Base-by-base conservation (phyloP, 2,797 vertebrate species). In the Sarcophilus harrisii region DNA sequence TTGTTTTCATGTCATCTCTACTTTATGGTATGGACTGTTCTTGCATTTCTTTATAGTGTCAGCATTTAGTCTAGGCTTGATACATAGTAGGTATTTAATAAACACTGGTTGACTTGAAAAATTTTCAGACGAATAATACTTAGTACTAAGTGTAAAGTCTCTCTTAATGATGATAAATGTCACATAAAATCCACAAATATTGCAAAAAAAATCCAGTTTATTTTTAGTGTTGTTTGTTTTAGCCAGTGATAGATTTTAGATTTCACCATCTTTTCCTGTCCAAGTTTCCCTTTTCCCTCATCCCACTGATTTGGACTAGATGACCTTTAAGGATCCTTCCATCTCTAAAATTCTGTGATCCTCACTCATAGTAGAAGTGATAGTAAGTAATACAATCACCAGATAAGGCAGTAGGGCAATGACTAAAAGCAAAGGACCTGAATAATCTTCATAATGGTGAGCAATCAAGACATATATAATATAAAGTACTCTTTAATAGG, bases 351-450 rank as follows among this genome's bases (percentile, higher is more conserved):
- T 45, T 81, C 73, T 73, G 2, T 38, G 32, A 38, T 81, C n/a
- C n/a, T 87, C 8, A 27, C n/a, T 87, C 8, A 27, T 45, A 9
- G 73, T 87, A 45, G 73, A 87, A 45, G 3, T 87, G 92, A 57
- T 52, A 60, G 93, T 95, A 58, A 55, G 55, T 89, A 87, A 16
- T 81, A 59, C n/a, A 28, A 91, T 54, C 59, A 10, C 57, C 29
- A 62, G 59, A 60, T 81, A 57, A 92, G 73, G 52, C 45, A 66
- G 28, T 5, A 57, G n/a, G 89, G 73, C 91, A 93, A 95, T 94
- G 29, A 92, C 55, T 16, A 92, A 66, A 96, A 94, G 27, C 28
- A 38, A 57, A 45, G 89, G 38, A 28, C 21, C 27, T 91, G 29
- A 57, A 57, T 59, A 52, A 1, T 95, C 28, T 29, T 58, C 38